Base-by-base conservation (phyloP, 2,797 vertebrate species). In the Amblyopsis hoosieri region DNA sequence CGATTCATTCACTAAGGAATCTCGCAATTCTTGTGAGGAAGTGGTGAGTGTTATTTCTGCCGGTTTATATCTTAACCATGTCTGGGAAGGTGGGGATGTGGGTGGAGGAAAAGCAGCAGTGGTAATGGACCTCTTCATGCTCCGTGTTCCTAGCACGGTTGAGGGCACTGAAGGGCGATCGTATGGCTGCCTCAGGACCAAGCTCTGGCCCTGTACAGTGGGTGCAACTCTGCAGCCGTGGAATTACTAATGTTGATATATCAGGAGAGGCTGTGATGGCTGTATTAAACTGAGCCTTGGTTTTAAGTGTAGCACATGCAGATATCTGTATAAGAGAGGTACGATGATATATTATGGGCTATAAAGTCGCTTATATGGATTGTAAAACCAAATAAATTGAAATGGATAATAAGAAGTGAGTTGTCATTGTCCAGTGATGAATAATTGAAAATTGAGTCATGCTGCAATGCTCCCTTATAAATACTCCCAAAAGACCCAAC, bases 141-240 rank as follows among this genome's bases (percentile, higher is more conserved):
- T 90, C 87, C 85, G 84, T 80, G 79, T 65, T 89, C 71, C 65
- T 59, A 84, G 88, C 66, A 78, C 75, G 82, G 82, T 72, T 79
- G 87, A 84, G 78, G 86, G 86, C 81, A 89, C 82, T 87, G 88
- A 93, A 92, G 87, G 87, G 83, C 77, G 83, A 92, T 87, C 57
- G 78, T 81, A 63, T 79, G 71, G 70, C 73, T 66, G 78, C 75
- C 72, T 90, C 88, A 87, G 88, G 83, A 89, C 76, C 81, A 80
- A 71, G 81, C 72, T 76, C 75, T 64, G 62, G 83, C 84, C 81
- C 80, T 71, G 70, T 52, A 69, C 83, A 88, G 79, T 84, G 66
- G 63, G 61, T 82, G 73, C 57, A 48, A 37, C 79, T 81, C 78
- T 78, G 73, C 65, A 76, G 76, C 56, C 69, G 73, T 53, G 68